phyloP scores from a whole-genome alignment of 1,140 invertebrate genomes.

The Carposina sasakii region DNA sequence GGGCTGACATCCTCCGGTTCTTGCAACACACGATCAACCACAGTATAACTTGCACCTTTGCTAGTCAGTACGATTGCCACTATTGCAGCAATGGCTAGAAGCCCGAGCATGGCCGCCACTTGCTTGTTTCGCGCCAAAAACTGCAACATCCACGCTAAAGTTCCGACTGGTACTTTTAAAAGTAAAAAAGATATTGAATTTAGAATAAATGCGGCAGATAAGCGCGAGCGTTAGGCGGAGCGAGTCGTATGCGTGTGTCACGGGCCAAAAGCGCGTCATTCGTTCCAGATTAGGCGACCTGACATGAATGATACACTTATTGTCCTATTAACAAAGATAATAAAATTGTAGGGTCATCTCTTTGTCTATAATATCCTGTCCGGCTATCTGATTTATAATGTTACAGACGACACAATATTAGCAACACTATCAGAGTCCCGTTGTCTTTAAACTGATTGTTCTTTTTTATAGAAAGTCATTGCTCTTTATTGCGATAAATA shows the following conservation, averaged over 20 bases:
- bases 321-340: conserved; percentile 58
- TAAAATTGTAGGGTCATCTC: conserved; percentile 48
- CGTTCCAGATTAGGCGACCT: conserved; percentile 52
- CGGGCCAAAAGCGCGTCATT: conserved; percentile 26
- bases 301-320: conserved; percentile 55
- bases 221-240: conserved; percentile 12
- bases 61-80: conserved; percentile 53
- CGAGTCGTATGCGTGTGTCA: conserved; percentile 26
- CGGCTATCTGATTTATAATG: too few species aligned
- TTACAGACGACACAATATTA: too few species aligned
- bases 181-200: too few species aligned
- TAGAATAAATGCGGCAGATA: too few species aligned
- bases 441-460: too few species aligned
- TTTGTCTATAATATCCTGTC: conserved; percentile 31
- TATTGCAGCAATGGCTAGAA: conserved; percentile 41
- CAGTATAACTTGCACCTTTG: conserved; percentile 35
- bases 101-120: conserved; percentile 50
- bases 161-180: too few species aligned
- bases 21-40: conserved; percentile 23
- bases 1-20: conserved; percentile 53
- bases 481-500: too few species aligned
- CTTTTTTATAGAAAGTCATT: too few species aligned
- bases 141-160: conserved; percentile 51
- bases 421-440: too few species aligned
- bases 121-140: conserved; percentile 58